A percentile compares a stretch with the other conserved stretches of the same genome.
Conservation (phyloP, 2,113 vertebrate species). For the Ondatra zibethicus region DNA sequence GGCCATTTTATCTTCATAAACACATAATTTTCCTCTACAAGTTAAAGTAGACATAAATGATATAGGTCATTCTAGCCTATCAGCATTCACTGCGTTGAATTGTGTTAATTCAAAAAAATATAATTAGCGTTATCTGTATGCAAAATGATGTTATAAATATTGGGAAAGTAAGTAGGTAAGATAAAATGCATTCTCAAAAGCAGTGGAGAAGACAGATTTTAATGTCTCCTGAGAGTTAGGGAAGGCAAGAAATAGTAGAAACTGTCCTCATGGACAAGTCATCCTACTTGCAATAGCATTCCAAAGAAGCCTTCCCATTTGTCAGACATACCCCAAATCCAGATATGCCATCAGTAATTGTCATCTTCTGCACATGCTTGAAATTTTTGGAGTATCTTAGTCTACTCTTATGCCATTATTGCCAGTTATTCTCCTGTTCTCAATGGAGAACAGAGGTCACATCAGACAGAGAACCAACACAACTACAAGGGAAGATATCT, state of each 20-base stretch:
- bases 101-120: background rate
- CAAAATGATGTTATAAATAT: background rate
- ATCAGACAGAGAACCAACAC: conserved; percentile 50
- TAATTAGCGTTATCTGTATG: background rate
- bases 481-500: conserved; percentile 39
- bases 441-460: conserved; percentile 48
- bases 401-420: background rate
- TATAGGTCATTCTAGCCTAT: background rate
- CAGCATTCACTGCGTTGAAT: background rate
- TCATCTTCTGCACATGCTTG: background rate
- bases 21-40: background rate
- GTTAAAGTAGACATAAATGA: background rate
- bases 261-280: background rate
- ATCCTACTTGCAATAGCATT: background rate
- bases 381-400: conserved; percentile 2
- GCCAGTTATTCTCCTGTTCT: conserved; percentile 38
- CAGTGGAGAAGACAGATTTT: background rate
- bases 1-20: background rate
- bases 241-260: background rate
- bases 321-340: background rate
- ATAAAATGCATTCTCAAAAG: background rate
- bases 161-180: background rate
- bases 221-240: background rate
- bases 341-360: background rate
- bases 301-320: background rate